Evolutionary conservation across 2,113 vertebrate species (phyloP).

Genomic region (Ptychochromis oligacanthus): DNA sequence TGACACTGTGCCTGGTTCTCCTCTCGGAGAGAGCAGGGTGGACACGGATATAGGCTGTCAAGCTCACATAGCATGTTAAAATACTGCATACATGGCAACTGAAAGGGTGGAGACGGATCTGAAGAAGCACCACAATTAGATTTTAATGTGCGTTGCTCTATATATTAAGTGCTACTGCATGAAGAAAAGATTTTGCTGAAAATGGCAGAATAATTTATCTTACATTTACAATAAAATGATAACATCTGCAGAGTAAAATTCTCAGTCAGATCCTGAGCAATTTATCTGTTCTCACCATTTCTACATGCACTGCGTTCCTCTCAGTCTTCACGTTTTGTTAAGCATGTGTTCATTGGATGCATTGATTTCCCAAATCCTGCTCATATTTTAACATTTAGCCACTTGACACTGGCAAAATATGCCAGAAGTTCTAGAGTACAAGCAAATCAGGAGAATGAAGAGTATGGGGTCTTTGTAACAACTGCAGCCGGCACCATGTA

Average conservation of each 20-base stretch:
- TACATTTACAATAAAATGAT: neutral
- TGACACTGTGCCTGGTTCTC: slow-evolving; percentile 53
- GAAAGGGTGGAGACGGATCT: slow-evolving; percentile 10
- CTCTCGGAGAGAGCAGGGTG: slow-evolving; percentile 22
- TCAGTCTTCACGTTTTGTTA: neutral
- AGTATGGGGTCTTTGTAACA: neutral
- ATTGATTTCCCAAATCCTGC: neutral
- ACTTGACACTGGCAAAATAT: neutral
- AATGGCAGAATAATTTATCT: neutral
- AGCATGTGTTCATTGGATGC: neutral
- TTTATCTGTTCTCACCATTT: neutral
- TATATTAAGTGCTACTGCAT: neutral
- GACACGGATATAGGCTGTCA: slow-evolving; percentile 62
- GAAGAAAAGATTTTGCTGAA: neutral
- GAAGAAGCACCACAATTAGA: slow-evolving; percentile 5
- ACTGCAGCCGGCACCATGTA: neutral
- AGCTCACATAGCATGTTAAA: slow-evolving; percentile 59
- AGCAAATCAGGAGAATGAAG: neutral
- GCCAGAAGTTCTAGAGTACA: neutral
- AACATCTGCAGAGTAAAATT: neutral
- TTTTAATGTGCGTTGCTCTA: neutral
- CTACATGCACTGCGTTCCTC: neutral
- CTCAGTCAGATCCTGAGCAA: neutral
- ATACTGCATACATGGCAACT: slow-evolving; percentile 51
- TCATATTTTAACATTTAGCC: neutral